Base-by-base conservation (phyloP, 1,140 invertebrate genomes). In the Drosophila tropicalis region DNA sequence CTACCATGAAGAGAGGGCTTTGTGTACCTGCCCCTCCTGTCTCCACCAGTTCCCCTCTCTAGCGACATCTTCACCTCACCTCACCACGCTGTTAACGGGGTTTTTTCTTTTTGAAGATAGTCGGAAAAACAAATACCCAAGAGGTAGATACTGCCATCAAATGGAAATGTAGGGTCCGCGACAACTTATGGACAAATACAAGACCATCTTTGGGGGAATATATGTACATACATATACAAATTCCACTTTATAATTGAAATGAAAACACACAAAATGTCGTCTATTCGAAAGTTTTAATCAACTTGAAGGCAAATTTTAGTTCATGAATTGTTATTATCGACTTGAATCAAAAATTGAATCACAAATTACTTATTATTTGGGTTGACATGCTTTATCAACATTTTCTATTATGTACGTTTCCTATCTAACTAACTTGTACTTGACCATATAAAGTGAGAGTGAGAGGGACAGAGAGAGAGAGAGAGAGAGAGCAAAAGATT, bases 361-460 rank as follows among this genome's bases (percentile, higher is more conserved):
- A 51, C 44, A 51, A 51, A 22, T n/a, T 51, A 51, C 1, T 51
- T 51, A 10, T 51, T 51, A 12, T 51, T 51, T 51, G 19, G 17
- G 19, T 13, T 58, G 67, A 13, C 55, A 56, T 65, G 70, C 69
- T 29, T 40, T 10, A 44, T 58, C 29, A 29, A 15, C 32, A 29
- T 58, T 39, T 60, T 22, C 34, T 39, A 36, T n/a, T 39, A 36
- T n/a, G 19, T 19, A 22, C 36, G n/a, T 51, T 47, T 25, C 39
- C 29, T 47, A 47, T 41, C 39, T 62, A 39, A 60, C 57, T 39
- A 39, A 36, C 34, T 10, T 29, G 10, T 12, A 36, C 7, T 12
- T 39, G 44, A 51, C 44, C 44, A 22, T 22, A 4, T 22, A 7
- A 1, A 32, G 41, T 12, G 36, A 39, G 36, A 39, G 36, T 39